phyloP scores from a whole-genome alignment of 35 echinoderm and acorn worm species.

The Anneissia japonica region DNA sequence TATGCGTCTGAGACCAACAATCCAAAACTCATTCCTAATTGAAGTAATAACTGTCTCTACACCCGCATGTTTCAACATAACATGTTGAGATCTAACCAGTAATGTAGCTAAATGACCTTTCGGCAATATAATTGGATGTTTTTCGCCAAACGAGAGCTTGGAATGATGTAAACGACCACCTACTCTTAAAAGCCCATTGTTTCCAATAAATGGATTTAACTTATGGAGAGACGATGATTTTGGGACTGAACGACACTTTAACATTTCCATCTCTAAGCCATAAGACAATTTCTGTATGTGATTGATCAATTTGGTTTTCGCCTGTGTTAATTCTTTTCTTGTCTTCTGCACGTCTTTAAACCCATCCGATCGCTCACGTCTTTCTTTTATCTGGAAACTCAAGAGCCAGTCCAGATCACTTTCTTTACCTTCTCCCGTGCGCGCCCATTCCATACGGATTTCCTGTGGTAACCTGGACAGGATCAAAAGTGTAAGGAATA shows the following conservation, averaged over 20 bases:
- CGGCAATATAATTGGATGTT: too few relatives aligned
- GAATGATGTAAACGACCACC: too few relatives aligned
- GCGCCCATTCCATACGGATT: constrained; percentile 12
- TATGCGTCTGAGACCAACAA: constrained; percentile 14
- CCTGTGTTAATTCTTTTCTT: too few relatives aligned
- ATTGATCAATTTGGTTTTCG: too few relatives aligned
- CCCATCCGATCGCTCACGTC: neutral
- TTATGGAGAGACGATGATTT: too few relatives aligned
- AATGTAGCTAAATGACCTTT: too few relatives aligned
- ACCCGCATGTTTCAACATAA: constrained; percentile 20
- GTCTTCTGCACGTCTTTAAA: neutral
- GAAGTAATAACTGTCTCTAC: neutral
- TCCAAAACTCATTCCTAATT: constrained; percentile 1
- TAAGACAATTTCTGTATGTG: too few relatives aligned
- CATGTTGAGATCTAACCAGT: neutral
- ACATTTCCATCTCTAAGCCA: too few relatives aligned
- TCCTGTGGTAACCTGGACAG: constrained; percentile 4
- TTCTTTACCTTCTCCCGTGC: constrained; percentile 11
- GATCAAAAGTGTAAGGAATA: neutral
- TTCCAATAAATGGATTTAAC: too few relatives aligned
- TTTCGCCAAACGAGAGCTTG: too few relatives aligned
- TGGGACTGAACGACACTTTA: too few relatives aligned
- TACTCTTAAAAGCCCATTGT: too few relatives aligned
- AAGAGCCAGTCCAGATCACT: neutral
- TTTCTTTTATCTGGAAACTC: constrained; percentile 5